Evolutionary conservation across 2,888 invertebrate species (phyloP).

Genomic region (Drosophila demipolita): DNA sequence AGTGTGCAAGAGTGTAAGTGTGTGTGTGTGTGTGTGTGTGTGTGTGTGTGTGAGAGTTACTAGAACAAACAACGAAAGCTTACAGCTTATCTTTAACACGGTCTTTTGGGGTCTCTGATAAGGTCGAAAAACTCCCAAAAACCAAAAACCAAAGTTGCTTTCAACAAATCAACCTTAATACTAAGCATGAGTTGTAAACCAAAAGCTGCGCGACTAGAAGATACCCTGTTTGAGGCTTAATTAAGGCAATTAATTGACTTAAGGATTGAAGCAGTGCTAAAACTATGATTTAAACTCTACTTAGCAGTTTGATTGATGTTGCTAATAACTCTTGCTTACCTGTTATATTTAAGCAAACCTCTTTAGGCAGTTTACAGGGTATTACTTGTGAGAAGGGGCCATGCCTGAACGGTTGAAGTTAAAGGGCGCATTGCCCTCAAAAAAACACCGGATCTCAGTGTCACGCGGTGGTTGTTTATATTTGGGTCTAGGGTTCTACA

Average conservation of each 20-base stretch:
- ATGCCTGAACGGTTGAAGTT: constrained; percentile 33
- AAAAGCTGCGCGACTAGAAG: not conserved
- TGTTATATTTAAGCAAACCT: not conserved
- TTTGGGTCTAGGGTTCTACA: constrained; percentile 40
- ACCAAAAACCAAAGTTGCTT: constrained; percentile 19
- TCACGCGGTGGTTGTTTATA: constrained; percentile 57
- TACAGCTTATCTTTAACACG: constrained; percentile 67
- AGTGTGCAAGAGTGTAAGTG: constrained; percentile 20
- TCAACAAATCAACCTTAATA: constrained; percentile 53
- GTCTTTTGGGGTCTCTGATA: constrained; percentile 61
- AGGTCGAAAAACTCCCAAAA: constrained; percentile 31
- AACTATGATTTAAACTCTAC: no score
- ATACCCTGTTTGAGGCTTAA: constrained; percentile 1
- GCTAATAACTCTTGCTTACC: not conserved
- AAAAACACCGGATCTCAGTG: constrained; percentile 43
- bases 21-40: constrained; percentile 22
- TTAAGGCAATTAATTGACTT: not conserved
- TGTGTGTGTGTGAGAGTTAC: constrained; percentile 37
- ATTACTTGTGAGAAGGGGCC: constrained; percentile 1
- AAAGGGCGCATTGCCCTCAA: constrained; percentile 59
- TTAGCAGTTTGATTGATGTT: not conserved
- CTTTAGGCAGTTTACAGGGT: not conserved
- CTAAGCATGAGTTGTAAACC: not conserved
- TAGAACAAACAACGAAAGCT: constrained; percentile 65
- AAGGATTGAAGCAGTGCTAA: not conserved